A percentile compares a stretch with the other conserved stretches of the same genome.
phyloP scores from a whole-genome alignment of 2,113 vertebrate genomes.

The Xiphorhynchus elegans region DNA sequence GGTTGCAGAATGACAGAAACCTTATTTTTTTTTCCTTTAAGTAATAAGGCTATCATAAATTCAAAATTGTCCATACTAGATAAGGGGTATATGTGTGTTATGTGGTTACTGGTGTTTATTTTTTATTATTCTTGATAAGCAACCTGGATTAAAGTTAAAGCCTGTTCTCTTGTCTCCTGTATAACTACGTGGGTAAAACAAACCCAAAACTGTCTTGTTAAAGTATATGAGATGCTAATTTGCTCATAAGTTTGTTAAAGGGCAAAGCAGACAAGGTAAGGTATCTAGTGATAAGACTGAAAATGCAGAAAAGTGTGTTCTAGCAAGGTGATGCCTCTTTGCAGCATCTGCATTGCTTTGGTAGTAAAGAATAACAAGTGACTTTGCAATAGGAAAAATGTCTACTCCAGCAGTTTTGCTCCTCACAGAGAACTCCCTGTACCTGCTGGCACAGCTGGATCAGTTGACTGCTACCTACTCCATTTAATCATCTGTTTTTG shows the following conservation, averaged over 20 bases:
- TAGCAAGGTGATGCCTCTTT: background rate
- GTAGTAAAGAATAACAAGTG: background rate
- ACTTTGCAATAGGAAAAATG: background rate
- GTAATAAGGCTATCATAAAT: background rate
- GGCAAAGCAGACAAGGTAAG: background rate
- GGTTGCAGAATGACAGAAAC: background rate
- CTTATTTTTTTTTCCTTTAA: background rate
- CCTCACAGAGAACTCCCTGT: constrained; percentile 1
- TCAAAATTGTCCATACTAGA: background rate
- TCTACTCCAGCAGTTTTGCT: constrained; percentile 10
- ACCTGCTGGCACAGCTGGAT: background rate
- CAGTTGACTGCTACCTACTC: constrained; percentile 11
- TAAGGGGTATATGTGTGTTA: background rate
- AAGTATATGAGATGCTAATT: background rate
- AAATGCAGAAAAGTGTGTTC: background rate
- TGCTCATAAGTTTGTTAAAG: background rate
- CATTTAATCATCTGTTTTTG: constrained; percentile 45
- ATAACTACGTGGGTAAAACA: background rate
- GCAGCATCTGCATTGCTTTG: background rate
- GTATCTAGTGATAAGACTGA: background rate
- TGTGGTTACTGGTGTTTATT: background rate
- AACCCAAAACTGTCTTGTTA: background rate
- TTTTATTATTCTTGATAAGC: background rate
- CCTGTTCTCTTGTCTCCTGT: background rate
- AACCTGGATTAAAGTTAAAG: background rate